Evolutionary conservation across 92 coral and sea anemone genomes (phyloP), one percentile per base, ranked within the genome.

Genomic region (Pocillopora grandis): DNA sequence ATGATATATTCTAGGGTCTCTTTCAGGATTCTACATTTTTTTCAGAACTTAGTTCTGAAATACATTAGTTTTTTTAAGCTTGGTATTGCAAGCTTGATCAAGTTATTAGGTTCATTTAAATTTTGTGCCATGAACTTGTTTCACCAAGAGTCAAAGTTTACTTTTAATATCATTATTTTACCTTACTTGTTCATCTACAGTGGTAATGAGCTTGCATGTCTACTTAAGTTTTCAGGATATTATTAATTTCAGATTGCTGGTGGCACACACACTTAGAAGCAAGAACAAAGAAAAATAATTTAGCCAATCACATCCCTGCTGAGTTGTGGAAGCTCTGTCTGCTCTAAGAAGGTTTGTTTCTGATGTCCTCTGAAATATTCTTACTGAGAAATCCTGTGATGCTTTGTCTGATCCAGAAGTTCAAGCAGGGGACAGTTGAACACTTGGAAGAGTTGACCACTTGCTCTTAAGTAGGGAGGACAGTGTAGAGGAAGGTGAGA

Each of bases 321-420:
- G 49, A 7, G 49, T 42, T 42, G 59, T 17, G 59, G 76, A 71
- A 71, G 27, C 56, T 71, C 58, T 42, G 49, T 42, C 49, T 75
- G 62, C 16, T 15, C 57, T 20, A n/a, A 71, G 27, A 27, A 27
- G 57, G 57, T 12, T 8, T 36, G 75, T 37, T 71, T 56, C 78
- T 19, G 78, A 58, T 75, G 63, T 55, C 78, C 78, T 75, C 64
- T 55, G 64, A 21, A 37, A 75, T 75, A 75, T 55, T 57, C 78
- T 33, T 17, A 57, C 78, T 56, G 64, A 55, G 78, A 75, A 75
- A 56, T 75, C 78, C 78, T 75, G 78, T 57, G 9, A 42, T 36
- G 23, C 23, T 48, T 36, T 17, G 27, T 74, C 77, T 56, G 77
- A 74, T 74, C 77, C 31, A 49, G 35, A 19, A 74, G 19, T 74